phyloP scores from a whole-genome alignment of 2,888 invertebrate species.

The Heliconius aoede region DNA sequence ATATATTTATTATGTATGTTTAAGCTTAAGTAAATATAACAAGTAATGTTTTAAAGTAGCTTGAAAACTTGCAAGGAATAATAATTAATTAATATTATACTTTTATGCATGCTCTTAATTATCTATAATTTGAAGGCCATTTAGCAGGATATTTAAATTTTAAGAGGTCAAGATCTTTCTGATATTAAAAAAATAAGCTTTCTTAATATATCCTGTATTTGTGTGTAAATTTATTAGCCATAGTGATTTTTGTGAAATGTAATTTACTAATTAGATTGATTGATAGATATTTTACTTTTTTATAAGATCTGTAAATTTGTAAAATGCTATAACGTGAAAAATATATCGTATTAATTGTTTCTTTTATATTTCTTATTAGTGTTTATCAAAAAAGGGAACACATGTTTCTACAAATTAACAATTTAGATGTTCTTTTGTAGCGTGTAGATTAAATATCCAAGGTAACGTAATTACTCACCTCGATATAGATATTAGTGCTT shows the following conservation, averaged over 20 bases:
- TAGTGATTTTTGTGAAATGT: background rate
- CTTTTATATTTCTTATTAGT: background rate
- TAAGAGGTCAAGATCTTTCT: constrained; percentile 6
- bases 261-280: background rate
- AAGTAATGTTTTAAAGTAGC: background rate
- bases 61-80: background rate
- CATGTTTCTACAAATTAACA: background rate
- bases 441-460: constrained; percentile 5
- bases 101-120: background rate
- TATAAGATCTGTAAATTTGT: no score
- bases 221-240: background rate
- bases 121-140: background rate
- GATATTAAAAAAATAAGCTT: background rate
- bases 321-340: no score
- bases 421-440: background rate
- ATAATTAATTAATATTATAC: background rate
- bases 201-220: background rate
- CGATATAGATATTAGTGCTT: background rate
- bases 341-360: no score
- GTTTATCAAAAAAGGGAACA: background rate
- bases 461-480: background rate
- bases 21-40: background rate
- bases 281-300: background rate
- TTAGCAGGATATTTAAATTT: background rate
- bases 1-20: background rate